These are phyloP conservation scores for Heteromurus nitidus DNA, from an alignment of 2,888 invertebrate genomes.

Conservation along the genomic window DNA sequence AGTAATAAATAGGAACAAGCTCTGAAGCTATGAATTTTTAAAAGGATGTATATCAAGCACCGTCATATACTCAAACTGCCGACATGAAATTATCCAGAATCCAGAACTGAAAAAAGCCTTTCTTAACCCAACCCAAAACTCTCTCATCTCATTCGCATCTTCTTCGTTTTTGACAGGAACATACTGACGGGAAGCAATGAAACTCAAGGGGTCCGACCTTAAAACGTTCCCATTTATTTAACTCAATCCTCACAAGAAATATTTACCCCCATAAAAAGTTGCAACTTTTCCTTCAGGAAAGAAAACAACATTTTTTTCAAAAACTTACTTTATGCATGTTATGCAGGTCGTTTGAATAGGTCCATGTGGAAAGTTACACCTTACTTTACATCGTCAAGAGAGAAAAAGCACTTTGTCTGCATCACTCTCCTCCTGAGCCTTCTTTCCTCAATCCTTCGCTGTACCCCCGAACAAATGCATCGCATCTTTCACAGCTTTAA, in stretches of 20 bases:
- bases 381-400: neutral
- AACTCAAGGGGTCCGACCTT: neutral
- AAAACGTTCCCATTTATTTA: slow-evolving; percentile 28
- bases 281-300: slow-evolving; percentile 4
- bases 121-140: too few relatives aligned
- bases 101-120: too few relatives aligned
- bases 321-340: neutral
- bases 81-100: slow-evolving; percentile 6
- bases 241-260: slow-evolving; percentile 20
- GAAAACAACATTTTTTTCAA: neutral
- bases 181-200: too few relatives aligned
- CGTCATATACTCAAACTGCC: too few relatives aligned
- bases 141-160: too few relatives aligned
- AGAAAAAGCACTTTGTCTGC: slow-evolving; percentile 25
- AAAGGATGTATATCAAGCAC: too few relatives aligned
- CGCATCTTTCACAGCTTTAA: neutral
- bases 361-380: neutral
- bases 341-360: slow-evolving; percentile 4
- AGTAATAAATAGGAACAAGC: too few relatives aligned
- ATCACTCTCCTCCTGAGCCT: too few relatives aligned
- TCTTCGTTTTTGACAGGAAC: too few relatives aligned
- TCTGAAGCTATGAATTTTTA: too few relatives aligned
- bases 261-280: slow-evolving; percentile 42
- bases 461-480: slow-evolving; percentile 7
- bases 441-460: neutral